These are phyloP conservation scores for Bellardia pandia DNA, from an alignment of 2,888 invertebrate genomes.

Conservation along the genomic window DNA sequence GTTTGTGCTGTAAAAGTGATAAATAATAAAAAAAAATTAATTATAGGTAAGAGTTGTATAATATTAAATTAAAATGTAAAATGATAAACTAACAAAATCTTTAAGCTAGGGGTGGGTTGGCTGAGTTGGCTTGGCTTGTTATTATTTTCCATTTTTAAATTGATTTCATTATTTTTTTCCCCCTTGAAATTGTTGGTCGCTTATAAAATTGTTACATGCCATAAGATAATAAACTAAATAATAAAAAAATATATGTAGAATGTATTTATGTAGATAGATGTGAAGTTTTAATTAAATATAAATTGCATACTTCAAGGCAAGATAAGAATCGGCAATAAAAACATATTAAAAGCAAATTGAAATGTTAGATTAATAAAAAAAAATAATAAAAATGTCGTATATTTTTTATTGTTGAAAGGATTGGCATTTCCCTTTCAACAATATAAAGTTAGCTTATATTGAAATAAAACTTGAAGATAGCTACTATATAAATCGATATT, in stretches of 20 bases:
- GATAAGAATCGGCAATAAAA: slow-evolving; percentile 14
- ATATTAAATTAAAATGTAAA: slow-evolving; percentile 49
- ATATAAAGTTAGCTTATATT: too few relatives aligned
- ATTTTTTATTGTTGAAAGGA: background rate
- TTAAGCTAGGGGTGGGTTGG: background rate
- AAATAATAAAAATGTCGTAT: background rate
- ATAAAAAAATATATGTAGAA: background rate
- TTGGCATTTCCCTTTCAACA: too few relatives aligned
- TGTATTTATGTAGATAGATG: background rate
- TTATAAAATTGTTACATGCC: slow-evolving; percentile 42
- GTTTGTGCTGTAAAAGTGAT: slow-evolving; percentile 46
- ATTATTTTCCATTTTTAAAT: slow-evolving; percentile 31
- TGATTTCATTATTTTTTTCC: slow-evolving; percentile 18
- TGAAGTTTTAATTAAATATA: slow-evolving; percentile 48
- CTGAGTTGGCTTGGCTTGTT: background rate
- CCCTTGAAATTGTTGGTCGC: slow-evolving; percentile 12
- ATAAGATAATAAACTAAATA: slow-evolving; percentile 32
- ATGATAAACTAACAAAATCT: slow-evolving; percentile 4
- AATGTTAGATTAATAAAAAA: background rate
- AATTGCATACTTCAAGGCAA: slow-evolving; percentile 4
- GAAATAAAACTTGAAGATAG: too few relatives aligned
- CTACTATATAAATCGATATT: too few relatives aligned
- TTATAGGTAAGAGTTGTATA: slow-evolving; percentile 56
- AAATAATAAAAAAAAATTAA: slow-evolving; percentile 67
- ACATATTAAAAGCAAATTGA: background rate